Percentiles rank a stretch among this genome's conserved stretches.
phyloP scores from a whole-genome alignment of 2,113 vertebrate genomes.

The Pardalotus punctatus region DNA sequence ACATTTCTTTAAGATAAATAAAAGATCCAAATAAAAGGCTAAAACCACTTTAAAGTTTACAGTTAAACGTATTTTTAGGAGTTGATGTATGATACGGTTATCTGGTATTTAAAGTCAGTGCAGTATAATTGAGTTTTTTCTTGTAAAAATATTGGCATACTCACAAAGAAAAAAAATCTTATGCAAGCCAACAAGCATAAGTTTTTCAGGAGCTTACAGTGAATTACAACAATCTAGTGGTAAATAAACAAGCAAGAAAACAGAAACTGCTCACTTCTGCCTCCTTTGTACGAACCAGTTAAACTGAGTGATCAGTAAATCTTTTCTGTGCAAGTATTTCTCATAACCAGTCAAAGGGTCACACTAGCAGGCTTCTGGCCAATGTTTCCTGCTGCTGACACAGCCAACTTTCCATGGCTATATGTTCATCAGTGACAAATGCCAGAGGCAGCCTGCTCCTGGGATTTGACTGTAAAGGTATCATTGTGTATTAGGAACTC shows the following conservation, averaged over 20 bases:
- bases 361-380: background rate
- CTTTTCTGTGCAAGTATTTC: background rate
- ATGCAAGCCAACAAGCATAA: background rate
- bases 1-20: background rate
- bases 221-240: background rate
- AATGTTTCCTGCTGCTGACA: background rate
- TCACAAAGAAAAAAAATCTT: background rate
- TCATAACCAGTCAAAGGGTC: background rate
- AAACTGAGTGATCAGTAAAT: background rate
- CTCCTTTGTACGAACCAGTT: background rate
- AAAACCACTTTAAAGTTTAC: background rate
- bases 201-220: background rate
- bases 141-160: background rate
- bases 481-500: background rate
- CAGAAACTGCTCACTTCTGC: background rate
- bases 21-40: background rate
- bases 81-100: background rate
- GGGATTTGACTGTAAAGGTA: background rate
- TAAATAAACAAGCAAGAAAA: background rate
- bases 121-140: background rate
- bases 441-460: background rate
- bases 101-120: background rate
- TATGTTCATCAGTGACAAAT: background rate
- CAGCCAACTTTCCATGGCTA: background rate
- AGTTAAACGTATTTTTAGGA: background rate